Evolutionary conservation across 2,888 invertebrate genomes (phyloP), one percentile per base, ranked within the genome.

Genomic region (Sipha maydis): DNA sequence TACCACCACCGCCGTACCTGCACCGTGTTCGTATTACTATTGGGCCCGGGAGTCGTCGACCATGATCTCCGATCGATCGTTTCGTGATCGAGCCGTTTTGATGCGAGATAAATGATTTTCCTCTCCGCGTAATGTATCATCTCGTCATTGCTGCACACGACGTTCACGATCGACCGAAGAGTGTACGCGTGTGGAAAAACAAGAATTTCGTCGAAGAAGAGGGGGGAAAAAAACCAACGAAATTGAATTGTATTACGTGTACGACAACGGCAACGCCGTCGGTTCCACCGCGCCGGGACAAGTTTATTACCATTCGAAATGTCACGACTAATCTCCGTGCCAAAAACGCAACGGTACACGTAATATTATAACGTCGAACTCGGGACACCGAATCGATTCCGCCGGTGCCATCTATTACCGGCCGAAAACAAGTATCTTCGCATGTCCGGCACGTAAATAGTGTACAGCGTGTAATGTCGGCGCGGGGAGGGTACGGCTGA

Each of bases 41-140:
- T n/a, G n/a, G n/a, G n/a, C n/a, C n/a, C n/a, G n/a, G n/a, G n/a
- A n/a, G n/a, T n/a, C n/a, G n/a, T n/a, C n/a, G n/a, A n/a, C n/a
- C n/a, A n/a, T n/a, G n/a, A 67, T 80, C 80, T 80, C 1, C 80
- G 61, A 38, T 67, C 25, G 38, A 80, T 56, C 48, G 28, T 41
- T n/a, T 80, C 69, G 69, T 82, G 25, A 82, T 71, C 61, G 31
- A 82, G 69, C 41, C 82, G 82, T 82, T 71, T 69, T 11, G 82
- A 48, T 31, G 82, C 21, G 67, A 69, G 38, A 82, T 69, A 41
- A 48, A 69, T 82, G 48, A 28, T 69, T 48, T 48, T 11, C 4
- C 21, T 34, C 21, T 17, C 17, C 19, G 61, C 14, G 11, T 38
- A 67, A 67, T 38, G 38, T 80, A 79, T 79, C 0, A 48, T 77